These are phyloP conservation scores for Lasioglossum pauxillum DNA, from an alignment of 2,888 invertebrate species.

Conservation along the genomic window DNA sequence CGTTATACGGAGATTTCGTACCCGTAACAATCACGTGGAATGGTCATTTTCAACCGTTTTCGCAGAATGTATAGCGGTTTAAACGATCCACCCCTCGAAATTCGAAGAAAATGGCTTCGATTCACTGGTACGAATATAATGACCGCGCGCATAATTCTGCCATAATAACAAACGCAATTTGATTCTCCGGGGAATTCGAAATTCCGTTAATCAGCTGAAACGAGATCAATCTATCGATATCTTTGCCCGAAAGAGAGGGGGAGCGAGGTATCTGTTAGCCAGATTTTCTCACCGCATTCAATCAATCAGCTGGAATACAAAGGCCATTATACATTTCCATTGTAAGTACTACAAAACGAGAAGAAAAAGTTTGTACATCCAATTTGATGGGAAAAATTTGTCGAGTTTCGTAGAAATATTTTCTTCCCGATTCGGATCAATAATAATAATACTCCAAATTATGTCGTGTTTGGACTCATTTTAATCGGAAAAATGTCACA, in stretches of 20 bases:
- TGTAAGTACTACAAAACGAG: neutral
- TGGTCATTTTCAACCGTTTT: neutral
- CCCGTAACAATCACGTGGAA: neutral
- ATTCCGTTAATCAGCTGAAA: neutral
- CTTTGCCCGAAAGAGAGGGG: neutral
- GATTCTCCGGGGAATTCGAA: neutral
- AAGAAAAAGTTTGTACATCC: neutral
- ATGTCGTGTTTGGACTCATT: too few species aligned
- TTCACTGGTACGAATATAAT: neutral
- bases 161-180: neutral
- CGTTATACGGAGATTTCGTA: neutral
- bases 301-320: neutral
- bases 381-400: neutral
- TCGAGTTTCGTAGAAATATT: too few species aligned
- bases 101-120: slow-evolving; percentile 10
- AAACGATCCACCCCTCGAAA: slow-evolving; percentile 9
- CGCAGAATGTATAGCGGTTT: slow-evolving; percentile 10
- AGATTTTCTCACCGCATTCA: neutral
- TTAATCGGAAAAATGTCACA: too few species aligned
- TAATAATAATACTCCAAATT: too few species aligned
- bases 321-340: neutral
- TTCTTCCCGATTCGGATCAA: too few species aligned
- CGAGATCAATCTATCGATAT: neutral
- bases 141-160: neutral
- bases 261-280: too few species aligned